Evolutionary conservation across 2,888 invertebrate genomes (phyloP), one percentile per base, ranked within the genome.

Genomic region (Aelia acuminata): DNA sequence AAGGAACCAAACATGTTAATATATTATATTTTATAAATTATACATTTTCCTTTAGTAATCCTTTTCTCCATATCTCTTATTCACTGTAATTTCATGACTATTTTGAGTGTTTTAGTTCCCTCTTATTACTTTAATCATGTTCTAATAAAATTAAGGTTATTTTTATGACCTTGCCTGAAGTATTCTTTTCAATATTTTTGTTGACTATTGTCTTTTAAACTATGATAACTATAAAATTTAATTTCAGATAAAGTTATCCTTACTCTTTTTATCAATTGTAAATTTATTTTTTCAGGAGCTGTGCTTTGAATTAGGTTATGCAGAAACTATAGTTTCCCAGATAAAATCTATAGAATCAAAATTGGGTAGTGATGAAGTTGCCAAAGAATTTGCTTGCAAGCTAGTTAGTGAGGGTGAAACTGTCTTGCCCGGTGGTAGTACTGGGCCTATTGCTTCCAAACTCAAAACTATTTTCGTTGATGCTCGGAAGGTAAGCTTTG

Each of bases 391-490:
- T 92, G 20, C 93, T 93, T 89, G 91, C 92, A 8, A 92, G 93
- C 89, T 92, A 35, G 93, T 95, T 90, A 92, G 93, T 20, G 94
- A 94, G 31, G 93, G 93, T 43, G 95, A 95, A 92, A 94, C 95
- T n/a, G 92, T 92, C 35, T 93, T 96, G 13, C 93, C 94, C 10
- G 94, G 93, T 22, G 94, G 93, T 35, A 92, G 93, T 0, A 92
- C 93, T 89, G 94, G 95, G 20, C 92, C 93, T 31, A 92, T 94
- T 22, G 95, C 94, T 18, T 91, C 92, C 26, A 93, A 94, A 89
- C 93, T 95, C 84, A 92, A 93, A 48, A 92, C 93, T 75, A 93
- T 95, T 93, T 95, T 95, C 91, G 91, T 92, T 22, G 94, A 94
- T 43, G 93, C 94, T 22, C 94, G 94, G 91, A 94, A 94, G 92